phyloP scores from a whole-genome alignment of 2,113 vertebrate genomes.

The Edolisoma coerulescens region DNA sequence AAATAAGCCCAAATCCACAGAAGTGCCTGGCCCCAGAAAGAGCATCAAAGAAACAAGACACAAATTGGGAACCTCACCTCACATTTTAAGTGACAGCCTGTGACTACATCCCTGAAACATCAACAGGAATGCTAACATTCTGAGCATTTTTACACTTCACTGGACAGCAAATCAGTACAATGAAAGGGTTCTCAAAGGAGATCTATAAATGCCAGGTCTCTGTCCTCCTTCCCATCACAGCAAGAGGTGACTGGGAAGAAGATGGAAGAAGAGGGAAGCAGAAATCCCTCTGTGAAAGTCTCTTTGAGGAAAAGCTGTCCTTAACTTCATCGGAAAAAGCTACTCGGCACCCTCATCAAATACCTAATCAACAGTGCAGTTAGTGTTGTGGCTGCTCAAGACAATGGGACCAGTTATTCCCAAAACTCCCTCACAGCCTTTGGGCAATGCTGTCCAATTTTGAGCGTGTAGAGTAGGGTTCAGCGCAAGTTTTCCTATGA shows the following conservation, averaged over 20 bases:
- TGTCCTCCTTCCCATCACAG: fast-evolving
- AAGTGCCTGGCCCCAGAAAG: not conserved
- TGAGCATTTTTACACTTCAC: not conserved
- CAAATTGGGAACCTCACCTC: not conserved
- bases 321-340: not conserved
- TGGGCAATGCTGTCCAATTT: not conserved
- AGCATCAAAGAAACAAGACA: not conserved
- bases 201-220: not conserved
- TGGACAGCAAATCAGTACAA: not conserved
- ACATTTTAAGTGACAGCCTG: not conserved
- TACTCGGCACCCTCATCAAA: not conserved
- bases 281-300: not conserved
- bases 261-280: not conserved
- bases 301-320: not conserved
- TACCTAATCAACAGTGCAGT: not conserved
- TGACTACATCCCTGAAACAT: not conserved
- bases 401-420: not conserved
- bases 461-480: not conserved
- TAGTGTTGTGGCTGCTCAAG: not conserved
- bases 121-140: not conserved
- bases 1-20: not conserved
- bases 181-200: not conserved
- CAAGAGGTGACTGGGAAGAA: not conserved
- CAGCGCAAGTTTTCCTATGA: not conserved
- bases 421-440: not conserved